A percentile compares a stretch with the other conserved stretches of the same genome.
These are phyloP conservation scores for Pachyrhynchus sulphureomaculatus DNA, from an alignment of 1,140 invertebrate species.

Conservation along the genomic window DNA sequence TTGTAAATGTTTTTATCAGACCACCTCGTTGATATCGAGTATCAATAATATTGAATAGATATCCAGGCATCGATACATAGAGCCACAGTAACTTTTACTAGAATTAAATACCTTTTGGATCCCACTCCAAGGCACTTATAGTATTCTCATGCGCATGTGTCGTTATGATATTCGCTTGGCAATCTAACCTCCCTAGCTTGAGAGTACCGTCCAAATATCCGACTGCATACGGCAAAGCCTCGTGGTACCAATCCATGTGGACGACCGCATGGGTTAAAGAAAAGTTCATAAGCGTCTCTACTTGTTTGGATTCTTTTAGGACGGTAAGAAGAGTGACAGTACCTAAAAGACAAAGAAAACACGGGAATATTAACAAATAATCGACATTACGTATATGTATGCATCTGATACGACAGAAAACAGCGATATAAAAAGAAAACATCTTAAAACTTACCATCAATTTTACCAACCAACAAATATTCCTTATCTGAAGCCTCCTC, in stretches of 20 bases:
- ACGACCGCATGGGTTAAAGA: conserved; percentile 55
- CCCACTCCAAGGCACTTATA: conserved; percentile 54
- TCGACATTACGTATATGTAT: not conserved
- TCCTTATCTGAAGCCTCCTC: conserved; percentile 47
- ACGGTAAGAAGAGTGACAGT: conserved; percentile 48
- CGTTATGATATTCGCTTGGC: conserved; percentile 49
- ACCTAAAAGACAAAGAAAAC: conserved; percentile 4
- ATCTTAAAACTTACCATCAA: conserved; percentile 54
- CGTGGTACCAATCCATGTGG: conserved; percentile 58
- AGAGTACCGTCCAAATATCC: conserved; percentile 61
- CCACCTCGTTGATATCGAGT: no score
- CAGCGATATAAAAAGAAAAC: no score
- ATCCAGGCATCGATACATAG: no score
- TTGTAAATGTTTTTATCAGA: no score
- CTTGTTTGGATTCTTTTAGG: conserved; percentile 36
- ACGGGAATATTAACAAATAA: not conserved
- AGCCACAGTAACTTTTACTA: no score
- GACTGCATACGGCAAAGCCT: conserved; percentile 59
- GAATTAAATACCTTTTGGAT: conserved; percentile 53
- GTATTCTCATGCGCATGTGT: conserved; percentile 56
- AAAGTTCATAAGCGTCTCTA: conserved; percentile 54
- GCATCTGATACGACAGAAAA: no score
- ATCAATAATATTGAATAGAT: no score
- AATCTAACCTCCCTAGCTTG: conserved; percentile 52
- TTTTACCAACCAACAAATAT: conserved; percentile 57